Base-by-base conservation (phyloP, 2,888 invertebrate species). In the Ennomos fuscantarius region DNA sequence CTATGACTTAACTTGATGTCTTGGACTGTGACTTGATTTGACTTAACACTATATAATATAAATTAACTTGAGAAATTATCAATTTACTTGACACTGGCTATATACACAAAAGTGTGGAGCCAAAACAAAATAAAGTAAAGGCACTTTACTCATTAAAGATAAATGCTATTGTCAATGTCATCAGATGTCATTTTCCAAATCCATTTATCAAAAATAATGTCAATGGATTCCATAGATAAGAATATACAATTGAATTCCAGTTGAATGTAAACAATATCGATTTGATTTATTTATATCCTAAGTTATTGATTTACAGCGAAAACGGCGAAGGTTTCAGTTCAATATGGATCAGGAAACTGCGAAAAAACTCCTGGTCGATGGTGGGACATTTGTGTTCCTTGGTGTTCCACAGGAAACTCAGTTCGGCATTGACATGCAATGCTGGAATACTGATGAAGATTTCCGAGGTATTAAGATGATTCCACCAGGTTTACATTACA, bases 381-480 rank as follows among this genome's bases (percentile, higher is more conserved):
- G 98, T 37, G 98, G 95, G 0, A 95, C 95, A 2, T 93, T 99
- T 51, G 93, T 99, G 42, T 94, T 99, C 59, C 93, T 98, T 2
- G 95, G 97, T 60, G 96, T 99, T 36, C 99, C 99, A 0, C 90
- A 93, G 65, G 97, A 97, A 54, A 98, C 98, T 0, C 98, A 99
- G 87, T 97, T 99, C 87, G 99, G 99, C n/a, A 97, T 99, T 63
- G 99, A 99, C 85, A 89, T 92, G 90, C 82, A 90, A 72, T 90
- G 91, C 72, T 99, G 99, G 96, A 96, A 95, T 64, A 96, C 97
- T 0, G 98, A 97, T 2, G 96, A 97, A 55, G 96, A 96, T 79
- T 99, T 99, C 84, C 94, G 95, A 73, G 99, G 99, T 0, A 95
- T 99, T 32, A 99, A 99, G 93, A 99, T 99, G 99, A 99, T 99